phyloP scores from a whole-genome alignment of 1,140 invertebrate genomes.

The Semibalanus balanoides region DNA sequence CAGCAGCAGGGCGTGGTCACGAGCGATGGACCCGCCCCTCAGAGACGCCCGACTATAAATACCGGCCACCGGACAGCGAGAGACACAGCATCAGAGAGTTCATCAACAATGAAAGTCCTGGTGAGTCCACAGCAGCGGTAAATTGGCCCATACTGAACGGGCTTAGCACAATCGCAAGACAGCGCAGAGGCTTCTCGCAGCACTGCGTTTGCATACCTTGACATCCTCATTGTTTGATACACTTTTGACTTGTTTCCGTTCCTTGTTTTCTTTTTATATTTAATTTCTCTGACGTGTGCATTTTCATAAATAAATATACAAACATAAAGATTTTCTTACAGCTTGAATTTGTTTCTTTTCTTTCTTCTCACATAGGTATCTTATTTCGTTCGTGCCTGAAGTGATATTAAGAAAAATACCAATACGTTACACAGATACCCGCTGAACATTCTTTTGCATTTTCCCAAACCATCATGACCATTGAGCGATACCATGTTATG shows the following conservation, averaged over 20 bases:
- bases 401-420: too few relatives aligned
- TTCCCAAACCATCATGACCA: not conserved
- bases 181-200: not conserved
- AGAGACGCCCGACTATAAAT: not conserved
- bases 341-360: too few relatives aligned
- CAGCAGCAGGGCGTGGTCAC: not conserved
- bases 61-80: not conserved
- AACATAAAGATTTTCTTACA: too few relatives aligned
- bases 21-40: too few relatives aligned
- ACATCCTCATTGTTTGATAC: not conserved
- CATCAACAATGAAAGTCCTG: conserved; percentile 2
- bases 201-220: not conserved
- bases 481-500: not conserved
- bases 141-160: not conserved
- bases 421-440: too few relatives aligned
- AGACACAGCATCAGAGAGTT: not conserved
- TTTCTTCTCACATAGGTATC: too few relatives aligned
- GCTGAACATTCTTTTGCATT: not conserved
- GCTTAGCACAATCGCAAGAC: not conserved
- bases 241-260: not conserved
- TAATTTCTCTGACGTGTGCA: too few relatives aligned
- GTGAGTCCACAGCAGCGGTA: not conserved
- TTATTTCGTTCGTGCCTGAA: too few relatives aligned
- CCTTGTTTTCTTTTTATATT: too few relatives aligned
- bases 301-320: too few relatives aligned